A percentile compares a stretch with the other conserved stretches of the same genome.
Evolutionary conservation across 2,888 invertebrate species (phyloP).

Genomic region (Drosophila fulvimacula): DNA sequence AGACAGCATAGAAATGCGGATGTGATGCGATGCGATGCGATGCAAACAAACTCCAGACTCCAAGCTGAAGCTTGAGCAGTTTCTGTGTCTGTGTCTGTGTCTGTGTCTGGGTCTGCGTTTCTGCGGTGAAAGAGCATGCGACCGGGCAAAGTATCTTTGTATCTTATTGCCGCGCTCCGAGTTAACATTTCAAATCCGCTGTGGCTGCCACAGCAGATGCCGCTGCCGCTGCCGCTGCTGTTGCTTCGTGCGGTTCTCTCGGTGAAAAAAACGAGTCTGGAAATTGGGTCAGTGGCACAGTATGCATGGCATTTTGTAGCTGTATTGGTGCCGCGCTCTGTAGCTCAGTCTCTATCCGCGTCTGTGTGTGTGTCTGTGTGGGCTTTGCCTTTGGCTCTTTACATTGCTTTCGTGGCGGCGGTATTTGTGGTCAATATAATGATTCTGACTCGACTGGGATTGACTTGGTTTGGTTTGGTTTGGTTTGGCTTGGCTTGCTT

Average conservation of each 20-base stretch:
- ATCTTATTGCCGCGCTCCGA: slow-evolving; percentile 57
- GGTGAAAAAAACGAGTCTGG: slow-evolving; percentile 70
- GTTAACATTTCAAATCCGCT: slow-evolving; percentile 73
- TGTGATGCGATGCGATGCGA: slow-evolving; percentile 64
- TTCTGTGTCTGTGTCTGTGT: slow-evolving; percentile 22
- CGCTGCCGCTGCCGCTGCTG: slow-evolving; percentile 6
- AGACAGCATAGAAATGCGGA: slow-evolving; percentile 75
- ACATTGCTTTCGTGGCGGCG: slow-evolving; percentile 73
- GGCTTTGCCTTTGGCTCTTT: slow-evolving; percentile 59
- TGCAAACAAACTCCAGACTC: slow-evolving; percentile 51
- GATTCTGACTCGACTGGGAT: slow-evolving; percentile 66
- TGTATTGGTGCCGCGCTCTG: slow-evolving; percentile 42
- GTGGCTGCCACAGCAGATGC: slow-evolving; percentile 53
- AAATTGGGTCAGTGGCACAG: slow-evolving; percentile 80
- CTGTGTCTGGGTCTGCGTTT: slow-evolving; percentile 37
- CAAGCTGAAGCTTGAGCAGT: slow-evolving; percentile 15
- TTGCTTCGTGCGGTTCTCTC: slow-evolving; percentile 63
- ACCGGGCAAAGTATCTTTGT: slow-evolving; percentile 66
- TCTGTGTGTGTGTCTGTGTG: slow-evolving; percentile 38
- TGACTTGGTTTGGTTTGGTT: slow-evolving; percentile 49
- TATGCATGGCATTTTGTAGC: slow-evolving; percentile 69
- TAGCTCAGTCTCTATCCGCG: slow-evolving; percentile 34
- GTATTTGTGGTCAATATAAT: slow-evolving; percentile 81
- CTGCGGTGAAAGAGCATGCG: slow-evolving; percentile 75
- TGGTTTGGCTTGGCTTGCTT: slow-evolving; percentile 23